Evolutionary conservation across 2,113 vertebrate genomes (phyloP).

Genomic region (Zosterops hypoxanthus): DNA sequence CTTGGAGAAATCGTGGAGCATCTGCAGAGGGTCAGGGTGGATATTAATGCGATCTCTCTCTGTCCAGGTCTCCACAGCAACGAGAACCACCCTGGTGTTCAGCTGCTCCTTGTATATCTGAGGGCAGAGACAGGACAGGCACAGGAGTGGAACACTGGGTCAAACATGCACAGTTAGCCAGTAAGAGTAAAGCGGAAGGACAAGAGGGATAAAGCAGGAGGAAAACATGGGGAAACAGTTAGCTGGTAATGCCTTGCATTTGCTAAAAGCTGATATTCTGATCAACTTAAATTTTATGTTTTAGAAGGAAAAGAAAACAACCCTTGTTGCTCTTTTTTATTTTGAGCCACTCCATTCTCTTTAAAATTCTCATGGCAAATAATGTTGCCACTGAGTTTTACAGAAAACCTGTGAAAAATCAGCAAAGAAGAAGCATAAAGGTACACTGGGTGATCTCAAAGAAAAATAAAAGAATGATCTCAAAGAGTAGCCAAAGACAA

Average conservation of each 20-base stretch:
- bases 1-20: conserved; percentile 92
- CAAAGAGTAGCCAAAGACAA: neutral
- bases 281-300: neutral
- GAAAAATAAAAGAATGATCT: neutral
- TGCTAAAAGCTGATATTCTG: neutral
- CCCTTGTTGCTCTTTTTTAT: neutral
- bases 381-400: neutral
- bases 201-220: conserved; percentile 73
- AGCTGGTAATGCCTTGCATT: conserved; percentile 36
- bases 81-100: conserved; percentile 94
- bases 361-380: neutral
- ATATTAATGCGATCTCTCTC: conserved; percentile 90
- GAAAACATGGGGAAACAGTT: conserved; percentile 70
- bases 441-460: neutral
- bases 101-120: conserved; percentile 98
- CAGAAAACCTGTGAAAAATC: neutral
- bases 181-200: conserved; percentile 70
- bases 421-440: neutral
- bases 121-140: conserved; percentile 77
- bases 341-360: neutral
- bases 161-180: conserved; percentile 74
- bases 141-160: conserved; percentile 83
- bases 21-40: conserved; percentile 86
- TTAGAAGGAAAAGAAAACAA: neutral
- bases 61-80: conserved; percentile 95